A percentile compares a stretch with the other conserved stretches of the same genome.
Evolutionary conservation across 2,888 invertebrate species (phyloP).

Genomic region (Thumatha senex): DNA sequence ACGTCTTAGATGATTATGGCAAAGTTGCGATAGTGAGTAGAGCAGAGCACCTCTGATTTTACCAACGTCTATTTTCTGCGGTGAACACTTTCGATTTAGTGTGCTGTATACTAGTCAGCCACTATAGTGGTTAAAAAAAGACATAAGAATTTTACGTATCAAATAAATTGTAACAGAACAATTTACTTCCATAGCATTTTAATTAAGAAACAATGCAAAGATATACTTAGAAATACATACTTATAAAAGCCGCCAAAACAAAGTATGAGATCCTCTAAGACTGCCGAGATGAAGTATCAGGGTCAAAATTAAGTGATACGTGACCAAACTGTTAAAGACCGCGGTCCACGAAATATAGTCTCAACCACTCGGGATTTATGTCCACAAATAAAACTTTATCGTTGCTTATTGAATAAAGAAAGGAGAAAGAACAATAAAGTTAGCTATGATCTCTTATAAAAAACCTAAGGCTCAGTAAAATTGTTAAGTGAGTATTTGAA

Average conservation of each 20-base stretch:
- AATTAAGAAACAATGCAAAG: background rate
- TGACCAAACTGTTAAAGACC: conserved; percentile 46
- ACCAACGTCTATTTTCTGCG: too few species aligned
- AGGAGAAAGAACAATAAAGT: conserved; percentile 20
- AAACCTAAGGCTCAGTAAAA: conserved; percentile 9
- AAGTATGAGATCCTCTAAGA: conserved; percentile 18
- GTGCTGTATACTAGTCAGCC: too few species aligned
- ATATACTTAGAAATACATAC: background rate
- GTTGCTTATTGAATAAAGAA: conserved; percentile 36
- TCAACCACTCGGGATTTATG: conserved; percentile 45
- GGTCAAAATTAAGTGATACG: conserved; percentile 52
- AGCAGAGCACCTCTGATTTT: too few species aligned
- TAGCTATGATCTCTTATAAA: conserved; percentile 13
- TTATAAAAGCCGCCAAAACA: conserved; percentile 30
- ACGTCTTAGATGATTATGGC: too few species aligned
- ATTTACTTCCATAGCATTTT: too few species aligned
- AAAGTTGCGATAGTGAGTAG: too few species aligned
- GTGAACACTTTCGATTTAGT: too few species aligned
- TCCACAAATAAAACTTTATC: conserved; percentile 37
- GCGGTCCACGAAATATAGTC: conserved; percentile 47
- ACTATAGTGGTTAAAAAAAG: too few species aligned
- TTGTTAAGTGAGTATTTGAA: conserved; percentile 6
- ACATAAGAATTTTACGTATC: too few species aligned
- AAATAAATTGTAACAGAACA: too few species aligned
- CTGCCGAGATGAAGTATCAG: conserved; percentile 35